Base-by-base conservation (phyloP, 2,797 vertebrate species). In the Acipenser oxyrinchus region DNA sequence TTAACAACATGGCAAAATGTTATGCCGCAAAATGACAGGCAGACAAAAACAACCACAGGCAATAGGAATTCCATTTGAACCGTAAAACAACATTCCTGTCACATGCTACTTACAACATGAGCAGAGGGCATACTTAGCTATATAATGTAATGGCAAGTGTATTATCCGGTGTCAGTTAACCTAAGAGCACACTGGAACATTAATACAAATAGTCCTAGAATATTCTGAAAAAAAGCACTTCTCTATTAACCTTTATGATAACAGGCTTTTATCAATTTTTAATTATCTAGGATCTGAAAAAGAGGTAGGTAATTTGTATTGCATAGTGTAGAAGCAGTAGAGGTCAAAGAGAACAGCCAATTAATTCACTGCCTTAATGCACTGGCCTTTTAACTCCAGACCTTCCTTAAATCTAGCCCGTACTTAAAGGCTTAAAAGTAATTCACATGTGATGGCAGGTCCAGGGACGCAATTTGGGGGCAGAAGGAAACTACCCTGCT, bases 361-460 rank as follows among this genome's bases (percentile, higher is more conserved):
- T 66, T 59, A 66, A 58, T 58, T 58, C 55, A 59, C 55, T 13
- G 58, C n/a, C 37, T 66, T 60, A 66, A 15, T 49, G 53, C n/a
- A 49, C 37, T 13, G n/a, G 65, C 51, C 59, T 66, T 66, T 66
- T 66, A 63, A 63, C 62, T 49, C 48, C 13, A 6, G 8, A 48
- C 48, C 18, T 48, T 48, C 62, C 62, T 63, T 48, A 48, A 66
- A 66, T 49, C 48, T n/a, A 49, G 49, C 13, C 48, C 8, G 49
- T 37, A 12, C 55, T 59, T 66, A 12, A 58, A 13, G n/a, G 55
- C 12, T 13, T 11, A 58, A 11, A 58, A 58, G 55, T 58, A 58
- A 58, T 58, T 58, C 12, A 58, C 10, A 11, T n/a, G 12, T 58
- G 55, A 58, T 58, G 55, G 55, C 11, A 12, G 55, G 55, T 58